Conservation (phyloP, 2,113 vertebrate species). For the Sapajus apella region DNA sequence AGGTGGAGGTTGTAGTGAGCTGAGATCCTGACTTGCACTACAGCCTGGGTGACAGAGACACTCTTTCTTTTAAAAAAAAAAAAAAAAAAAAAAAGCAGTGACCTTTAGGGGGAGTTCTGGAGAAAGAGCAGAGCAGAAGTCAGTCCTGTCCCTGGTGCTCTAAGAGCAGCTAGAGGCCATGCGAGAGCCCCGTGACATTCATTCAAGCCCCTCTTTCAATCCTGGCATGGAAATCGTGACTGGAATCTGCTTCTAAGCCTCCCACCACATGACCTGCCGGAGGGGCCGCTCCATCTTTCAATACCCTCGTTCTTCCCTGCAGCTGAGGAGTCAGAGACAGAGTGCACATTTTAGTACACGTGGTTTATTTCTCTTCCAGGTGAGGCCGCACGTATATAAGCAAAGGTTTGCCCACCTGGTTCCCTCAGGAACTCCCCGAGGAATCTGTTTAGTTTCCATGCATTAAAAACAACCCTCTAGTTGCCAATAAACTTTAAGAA, state of each 20-base stretch:
- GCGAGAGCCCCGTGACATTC: fast-evolving
- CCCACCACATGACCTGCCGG: fast-evolving
- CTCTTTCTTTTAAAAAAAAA: background rate
- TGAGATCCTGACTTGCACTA: background rate
- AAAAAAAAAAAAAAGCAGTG: background rate
- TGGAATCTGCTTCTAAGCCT: background rate
- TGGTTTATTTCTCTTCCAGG: constrained; percentile 80
- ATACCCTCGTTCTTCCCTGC: fast-evolving
- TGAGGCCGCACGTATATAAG: constrained; percentile 61
- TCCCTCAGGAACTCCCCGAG: background rate
- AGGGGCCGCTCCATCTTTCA: background rate
- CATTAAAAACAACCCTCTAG: constrained; percentile 75
- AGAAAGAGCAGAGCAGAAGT: background rate
- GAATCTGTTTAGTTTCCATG: constrained; percentile 79
- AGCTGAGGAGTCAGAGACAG: fast-evolving
- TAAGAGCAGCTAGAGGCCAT: background rate
- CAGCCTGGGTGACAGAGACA: background rate
- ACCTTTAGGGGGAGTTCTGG: background rate
- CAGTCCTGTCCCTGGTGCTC: background rate
- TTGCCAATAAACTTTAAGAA: constrained; percentile 70
- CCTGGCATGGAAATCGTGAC: fast-evolving
- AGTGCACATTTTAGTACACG: constrained; percentile 73
- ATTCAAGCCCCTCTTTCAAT: background rate
- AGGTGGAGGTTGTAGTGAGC: background rate
- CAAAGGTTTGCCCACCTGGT: constrained; percentile 3